Evolutionary conservation across 1,140 invertebrate genomes (phyloP), one percentile per base, ranked within the genome.

Genomic region (Panulirus ornatus): DNA sequence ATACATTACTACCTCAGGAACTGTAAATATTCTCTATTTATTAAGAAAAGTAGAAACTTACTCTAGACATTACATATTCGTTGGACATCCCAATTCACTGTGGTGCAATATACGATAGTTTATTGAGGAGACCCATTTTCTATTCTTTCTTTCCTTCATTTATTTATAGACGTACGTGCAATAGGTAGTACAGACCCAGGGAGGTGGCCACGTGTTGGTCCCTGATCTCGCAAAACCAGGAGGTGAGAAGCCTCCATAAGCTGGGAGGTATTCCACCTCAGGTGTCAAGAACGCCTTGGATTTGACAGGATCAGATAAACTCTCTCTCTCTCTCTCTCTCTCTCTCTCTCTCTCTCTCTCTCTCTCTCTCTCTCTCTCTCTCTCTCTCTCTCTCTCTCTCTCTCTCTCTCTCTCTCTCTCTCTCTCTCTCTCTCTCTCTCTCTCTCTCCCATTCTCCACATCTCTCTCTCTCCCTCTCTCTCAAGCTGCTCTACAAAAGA

Each of bases 401-500:
- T 83, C 81, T 83, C 81, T 83, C 81, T 66, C 81, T 83, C 81
- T 83, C 81, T 83, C 81, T 83, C 81, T 83, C 81, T 83, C 81
- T 83, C 58, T 83, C 81, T 83, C 81, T 83, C 81, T 83, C 81
- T 83, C 81, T 83, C 81, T 83, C 81, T 83, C 81, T 83, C 36
- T 82, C 47, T 79, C 44, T 47, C 76, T 42, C n/a, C 3, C 38
- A 44, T 3, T 79, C 38, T 79, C 40, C 11, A 2, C n/a, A 22
- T 81, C 44, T 81, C n/a, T 81, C 38, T 44, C 78, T 27, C 40
- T 42, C 76, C n/a, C 22, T 27, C 42, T 81, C 40, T 51, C 78
- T 44, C 34, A 40, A 16, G 22, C 73, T 30, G n/a, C n/a, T 47
- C n/a, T n/a, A n/a, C n/a, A n/a, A n/a, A n/a, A n/a, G n/a, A n/a